Percentiles rank a stretch among this genome's conserved stretches.
phyloP scores from a whole-genome alignment of 2,888 invertebrate genomes.

The Eutolmus rufibarbis region DNA sequence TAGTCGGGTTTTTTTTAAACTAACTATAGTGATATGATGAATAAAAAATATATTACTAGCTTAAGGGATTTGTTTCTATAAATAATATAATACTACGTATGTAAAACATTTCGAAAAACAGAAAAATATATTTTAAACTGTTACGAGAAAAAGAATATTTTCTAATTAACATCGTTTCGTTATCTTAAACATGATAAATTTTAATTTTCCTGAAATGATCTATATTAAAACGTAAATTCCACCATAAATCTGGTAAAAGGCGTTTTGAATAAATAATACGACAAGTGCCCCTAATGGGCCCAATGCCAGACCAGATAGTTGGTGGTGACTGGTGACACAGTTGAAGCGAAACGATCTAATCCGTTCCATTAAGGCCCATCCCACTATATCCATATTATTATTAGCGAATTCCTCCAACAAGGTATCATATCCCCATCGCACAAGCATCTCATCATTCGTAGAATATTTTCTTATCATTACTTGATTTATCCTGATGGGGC shows the following conservation, averaged over 20 bases:
- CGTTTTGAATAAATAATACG: not conserved
- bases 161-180: not conserved
- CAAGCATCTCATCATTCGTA: not conserved
- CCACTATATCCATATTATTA: not conserved
- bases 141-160: not conserved
- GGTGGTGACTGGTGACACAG: not conserved
- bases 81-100: too few relatives aligned
- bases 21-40: too few relatives aligned
- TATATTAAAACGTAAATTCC: not conserved
- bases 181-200: not conserved
- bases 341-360: not conserved
- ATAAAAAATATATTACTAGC: too few relatives aligned
- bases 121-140: not conserved
- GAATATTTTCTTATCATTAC: conserved; percentile 39
- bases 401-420: conserved; percentile 10
- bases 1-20: too few relatives aligned
- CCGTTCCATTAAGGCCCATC: conserved; percentile 15
- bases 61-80: too few relatives aligned
- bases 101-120: too few relatives aligned
- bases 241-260: not conserved
- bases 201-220: not conserved
- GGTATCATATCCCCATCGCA: conserved; percentile 26
- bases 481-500: conserved; percentile 37
- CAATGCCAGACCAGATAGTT: not conserved
- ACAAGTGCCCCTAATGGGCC: not conserved